Evolutionary conservation across 2,888 invertebrate genomes (phyloP).

Genomic region (Carcina quercana): DNA sequence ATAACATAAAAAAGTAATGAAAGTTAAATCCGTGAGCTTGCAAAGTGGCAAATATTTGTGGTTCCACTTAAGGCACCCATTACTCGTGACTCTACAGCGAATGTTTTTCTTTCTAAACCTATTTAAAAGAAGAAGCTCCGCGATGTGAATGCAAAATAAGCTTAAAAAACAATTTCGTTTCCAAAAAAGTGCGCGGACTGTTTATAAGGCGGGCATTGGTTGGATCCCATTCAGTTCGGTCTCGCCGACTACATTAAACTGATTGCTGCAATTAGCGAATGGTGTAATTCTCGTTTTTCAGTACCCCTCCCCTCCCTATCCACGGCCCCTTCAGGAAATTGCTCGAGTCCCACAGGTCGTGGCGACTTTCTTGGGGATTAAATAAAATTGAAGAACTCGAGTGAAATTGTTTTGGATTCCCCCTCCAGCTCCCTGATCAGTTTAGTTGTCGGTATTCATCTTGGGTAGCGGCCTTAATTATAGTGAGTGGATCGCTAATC

Average conservation of each 20-base stretch:
- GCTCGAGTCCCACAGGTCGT: constrained; percentile 60
- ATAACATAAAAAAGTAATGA: too few relatives aligned
- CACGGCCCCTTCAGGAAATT: constrained; percentile 52
- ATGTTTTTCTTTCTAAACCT: neutral
- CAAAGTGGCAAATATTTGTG: too few relatives aligned
- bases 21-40: too few relatives aligned
- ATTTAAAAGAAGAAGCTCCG: neutral
- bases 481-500: constrained; percentile 54
- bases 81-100: too few relatives aligned
- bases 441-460: constrained; percentile 39
- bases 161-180: neutral
- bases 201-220: constrained; percentile 48
- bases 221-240: constrained; percentile 48
- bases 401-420: constrained; percentile 63
- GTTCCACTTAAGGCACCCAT: too few relatives aligned
- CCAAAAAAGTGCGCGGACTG: constrained; percentile 33
- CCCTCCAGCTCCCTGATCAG: constrained; percentile 51
- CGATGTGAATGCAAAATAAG: neutral
- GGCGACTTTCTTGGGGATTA: constrained; percentile 55
- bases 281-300: constrained; percentile 71
- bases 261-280: constrained; percentile 72
- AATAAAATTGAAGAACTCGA: constrained; percentile 64
- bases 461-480: constrained; percentile 48
- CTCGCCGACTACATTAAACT: constrained; percentile 70
- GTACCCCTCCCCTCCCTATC: constrained; percentile 34